These are phyloP conservation scores for Cremastobaeus sp. DNA, from an alignment of 2,888 invertebrate genomes.

Conservation along the genomic window DNA sequence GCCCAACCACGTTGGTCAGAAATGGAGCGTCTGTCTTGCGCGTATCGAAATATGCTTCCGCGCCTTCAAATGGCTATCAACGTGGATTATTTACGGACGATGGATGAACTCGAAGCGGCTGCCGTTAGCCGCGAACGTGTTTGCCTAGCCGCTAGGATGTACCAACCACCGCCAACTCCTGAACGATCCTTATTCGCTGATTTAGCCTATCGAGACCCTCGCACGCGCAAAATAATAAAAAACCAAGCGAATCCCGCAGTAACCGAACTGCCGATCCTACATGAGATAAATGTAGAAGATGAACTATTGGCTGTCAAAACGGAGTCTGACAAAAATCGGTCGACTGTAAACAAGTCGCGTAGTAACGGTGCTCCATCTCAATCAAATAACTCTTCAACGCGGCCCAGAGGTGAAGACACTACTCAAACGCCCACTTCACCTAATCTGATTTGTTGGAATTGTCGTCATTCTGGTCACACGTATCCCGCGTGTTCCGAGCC, in stretches of 20 bases:
- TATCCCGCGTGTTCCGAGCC: not conserved
- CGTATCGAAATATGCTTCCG: constrained; percentile 6
- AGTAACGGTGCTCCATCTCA: too few relatives aligned
- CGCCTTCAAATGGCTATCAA: not conserved
- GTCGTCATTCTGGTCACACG: not conserved
- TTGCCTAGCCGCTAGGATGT: not conserved
- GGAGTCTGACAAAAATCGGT: too few relatives aligned
- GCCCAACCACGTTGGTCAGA: not conserved
- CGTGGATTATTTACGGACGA: not conserved
- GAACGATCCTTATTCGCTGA: constrained; percentile 18
- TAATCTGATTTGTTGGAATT: constrained; percentile 33
- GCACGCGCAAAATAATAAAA: not conserved
- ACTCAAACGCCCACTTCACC: too few relatives aligned
- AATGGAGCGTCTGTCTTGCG: not conserved
- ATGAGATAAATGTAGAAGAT: too few relatives aligned
- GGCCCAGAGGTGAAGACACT: too few relatives aligned
- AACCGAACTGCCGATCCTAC: too few relatives aligned
- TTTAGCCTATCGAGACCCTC: constrained; percentile 14
- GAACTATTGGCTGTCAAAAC: too few relatives aligned
- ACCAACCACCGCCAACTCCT: constrained; percentile 7
- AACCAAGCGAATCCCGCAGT: too few relatives aligned
- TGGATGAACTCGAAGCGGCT: not conserved
- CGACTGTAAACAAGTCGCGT: too few relatives aligned
- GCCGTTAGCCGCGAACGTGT: constrained; percentile 6
- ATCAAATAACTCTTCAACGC: too few relatives aligned